Percentiles rank a stretch among this genome's conserved stretches.
These are phyloP conservation scores for Gallinago paraguaiae DNA, from an alignment of 2,113 vertebrate species.

Conservation along the genomic window DNA sequence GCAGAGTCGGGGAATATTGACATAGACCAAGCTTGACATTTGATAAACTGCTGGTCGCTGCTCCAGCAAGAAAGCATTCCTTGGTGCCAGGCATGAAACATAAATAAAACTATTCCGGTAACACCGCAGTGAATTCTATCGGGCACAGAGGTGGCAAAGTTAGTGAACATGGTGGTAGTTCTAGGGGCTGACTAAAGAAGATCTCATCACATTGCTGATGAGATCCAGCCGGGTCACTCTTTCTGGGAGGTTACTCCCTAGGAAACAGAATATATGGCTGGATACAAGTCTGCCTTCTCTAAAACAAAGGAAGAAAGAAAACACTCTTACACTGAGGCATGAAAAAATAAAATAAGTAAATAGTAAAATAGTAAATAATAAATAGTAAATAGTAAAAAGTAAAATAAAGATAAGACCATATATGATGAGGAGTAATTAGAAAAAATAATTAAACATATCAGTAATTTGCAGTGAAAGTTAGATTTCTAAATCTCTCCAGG, in stretches of 20 bases:
- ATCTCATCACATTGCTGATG: neutral
- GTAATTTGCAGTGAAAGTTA: neutral
- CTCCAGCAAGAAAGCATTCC: neutral
- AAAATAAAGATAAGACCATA: neutral
- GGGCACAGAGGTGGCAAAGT: neutral
- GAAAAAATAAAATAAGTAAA: neutral
- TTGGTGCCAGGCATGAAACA: neutral
- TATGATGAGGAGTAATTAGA: neutral
- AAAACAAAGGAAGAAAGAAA: neutral
- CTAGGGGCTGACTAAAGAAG: neutral
- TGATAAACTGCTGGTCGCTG: slow-evolving; percentile 7
- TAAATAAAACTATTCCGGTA: neutral
- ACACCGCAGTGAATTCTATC: neutral
- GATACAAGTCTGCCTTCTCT: neutral
- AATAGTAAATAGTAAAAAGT: neutral
- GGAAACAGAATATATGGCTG: neutral
- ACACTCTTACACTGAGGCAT: neutral
- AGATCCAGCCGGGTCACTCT: neutral
- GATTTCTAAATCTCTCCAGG: neutral
- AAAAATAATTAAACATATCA: neutral
- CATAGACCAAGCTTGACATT: neutral
- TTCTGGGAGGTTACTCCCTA: neutral
- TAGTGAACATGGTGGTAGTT: neutral
- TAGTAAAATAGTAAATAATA: no score
- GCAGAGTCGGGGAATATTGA: neutral